Conservation (phyloP, 2,888 invertebrate genomes). For the Andrena minutula region DNA sequence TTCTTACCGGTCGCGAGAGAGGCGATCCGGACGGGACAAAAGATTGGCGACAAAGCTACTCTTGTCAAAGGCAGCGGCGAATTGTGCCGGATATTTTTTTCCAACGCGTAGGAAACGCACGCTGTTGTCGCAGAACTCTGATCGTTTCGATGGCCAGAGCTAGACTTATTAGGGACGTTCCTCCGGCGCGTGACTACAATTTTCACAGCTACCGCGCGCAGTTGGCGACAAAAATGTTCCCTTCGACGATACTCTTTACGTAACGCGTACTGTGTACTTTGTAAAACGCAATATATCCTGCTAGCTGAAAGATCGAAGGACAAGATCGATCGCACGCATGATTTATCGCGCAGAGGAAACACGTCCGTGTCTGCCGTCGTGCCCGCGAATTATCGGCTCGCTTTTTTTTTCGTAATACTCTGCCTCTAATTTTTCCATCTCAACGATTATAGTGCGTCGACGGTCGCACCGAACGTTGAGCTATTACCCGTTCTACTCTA, state of each 20-base stretch:
- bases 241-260: slow-evolving; percentile 58
- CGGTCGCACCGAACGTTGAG: too few species aligned
- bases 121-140: slow-evolving; percentile 3
- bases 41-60: slow-evolving; percentile 15
- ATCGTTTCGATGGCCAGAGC: slow-evolving; percentile 17
- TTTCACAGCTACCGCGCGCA: slow-evolving; percentile 42
- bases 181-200: slow-evolving; percentile 33
- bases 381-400: neutral
- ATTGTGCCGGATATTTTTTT: neutral
- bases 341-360: slow-evolving; percentile 59
- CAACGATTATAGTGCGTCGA: neutral
- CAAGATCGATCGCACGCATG: slow-evolving; percentile 62
- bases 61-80: neutral
- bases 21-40: slow-evolving; percentile 14
- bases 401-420: neutral
- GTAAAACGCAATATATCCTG: slow-evolving; percentile 58
- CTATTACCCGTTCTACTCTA: too few species aligned
- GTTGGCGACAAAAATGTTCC: slow-evolving; percentile 54
- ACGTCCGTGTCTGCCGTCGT: slow-evolving; percentile 3
- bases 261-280: slow-evolving; percentile 50
- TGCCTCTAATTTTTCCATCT: neutral
- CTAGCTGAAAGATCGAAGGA: slow-evolving; percentile 51
- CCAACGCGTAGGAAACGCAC: neutral
- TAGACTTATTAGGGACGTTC: slow-evolving; percentile 31
- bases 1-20: neutral